phyloP scores from a whole-genome alignment of 2,888 invertebrate genomes.

The Nowickia ferox region DNA sequence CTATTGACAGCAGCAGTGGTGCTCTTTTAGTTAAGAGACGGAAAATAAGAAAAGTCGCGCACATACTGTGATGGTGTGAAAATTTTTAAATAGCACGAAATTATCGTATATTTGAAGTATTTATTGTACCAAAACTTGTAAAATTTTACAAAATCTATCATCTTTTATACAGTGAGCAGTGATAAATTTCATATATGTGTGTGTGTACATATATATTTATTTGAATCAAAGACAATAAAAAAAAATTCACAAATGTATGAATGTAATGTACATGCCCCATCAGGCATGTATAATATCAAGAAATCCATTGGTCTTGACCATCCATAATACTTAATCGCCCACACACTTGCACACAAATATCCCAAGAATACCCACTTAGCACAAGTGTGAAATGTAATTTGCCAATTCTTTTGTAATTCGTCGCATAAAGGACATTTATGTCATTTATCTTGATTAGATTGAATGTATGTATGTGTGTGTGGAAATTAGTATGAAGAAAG shows the following conservation, averaged over 20 bases:
- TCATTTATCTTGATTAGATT: slow-evolving; percentile 79
- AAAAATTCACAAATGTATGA: background rate
- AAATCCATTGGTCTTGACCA: slow-evolving; percentile 22
- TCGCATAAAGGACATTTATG: slow-evolving; percentile 75
- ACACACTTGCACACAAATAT: background rate
- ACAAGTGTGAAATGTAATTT: slow-evolving; percentile 74
- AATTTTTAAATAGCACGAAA: no score
- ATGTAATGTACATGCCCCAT: background rate
- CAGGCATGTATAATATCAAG: slow-evolving; percentile 2
- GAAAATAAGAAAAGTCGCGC: no score
- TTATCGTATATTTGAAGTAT: no score
- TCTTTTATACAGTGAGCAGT: no score
- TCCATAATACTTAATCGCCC: slow-evolving; percentile 3
- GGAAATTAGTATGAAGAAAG: background rate
- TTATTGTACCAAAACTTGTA: no score
- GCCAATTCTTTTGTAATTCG: slow-evolving; percentile 77
- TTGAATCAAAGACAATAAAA: no score
- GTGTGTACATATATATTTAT: no score
- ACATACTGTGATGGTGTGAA: no score
- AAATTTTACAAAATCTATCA: no score
- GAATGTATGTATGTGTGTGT: slow-evolving; percentile 24
- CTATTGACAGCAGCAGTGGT: no score
- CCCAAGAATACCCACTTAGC: slow-evolving; percentile 29
- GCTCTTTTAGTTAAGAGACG: no score
- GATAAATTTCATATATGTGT: no score